Percentiles rank a stretch among this genome's conserved stretches.
phyloP scores from a whole-genome alignment of 2,113 vertebrate genomes.

The Muntiacus reevesi region DNA sequence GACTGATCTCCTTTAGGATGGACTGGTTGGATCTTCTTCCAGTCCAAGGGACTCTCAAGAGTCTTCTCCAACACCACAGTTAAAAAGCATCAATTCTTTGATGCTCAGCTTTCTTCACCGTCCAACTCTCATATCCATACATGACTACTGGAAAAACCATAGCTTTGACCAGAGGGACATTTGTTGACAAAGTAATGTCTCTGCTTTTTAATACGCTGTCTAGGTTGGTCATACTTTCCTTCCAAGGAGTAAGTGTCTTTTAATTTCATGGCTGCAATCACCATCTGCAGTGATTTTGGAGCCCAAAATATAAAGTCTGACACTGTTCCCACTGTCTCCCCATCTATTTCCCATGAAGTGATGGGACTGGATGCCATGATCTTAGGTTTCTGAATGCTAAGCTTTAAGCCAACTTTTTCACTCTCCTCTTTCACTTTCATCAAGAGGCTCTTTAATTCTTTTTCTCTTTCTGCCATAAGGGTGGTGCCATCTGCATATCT shows the following conservation, averaged over 20 bases:
- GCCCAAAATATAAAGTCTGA: neutral
- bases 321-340: neutral
- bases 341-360: neutral
- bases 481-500: neutral
- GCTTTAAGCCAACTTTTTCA: neutral
- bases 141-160: neutral
- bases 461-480: neutral
- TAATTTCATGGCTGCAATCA: neutral
- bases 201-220: neutral
- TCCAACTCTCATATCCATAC: neutral
- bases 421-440: neutral
- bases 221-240: neutral
- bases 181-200: neutral
- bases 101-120: neutral
- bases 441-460: neutral
- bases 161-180: neutral
- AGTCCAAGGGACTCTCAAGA: neutral
- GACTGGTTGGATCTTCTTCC: neutral
- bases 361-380: neutral
- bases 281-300: neutral
- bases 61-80: neutral
- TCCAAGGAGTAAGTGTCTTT: fast-evolving
- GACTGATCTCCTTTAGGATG: neutral
- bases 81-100: neutral
- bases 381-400: neutral